Conservation (phyloP, 2,888 invertebrate species). For the Listrodromus nycthemerus region DNA sequence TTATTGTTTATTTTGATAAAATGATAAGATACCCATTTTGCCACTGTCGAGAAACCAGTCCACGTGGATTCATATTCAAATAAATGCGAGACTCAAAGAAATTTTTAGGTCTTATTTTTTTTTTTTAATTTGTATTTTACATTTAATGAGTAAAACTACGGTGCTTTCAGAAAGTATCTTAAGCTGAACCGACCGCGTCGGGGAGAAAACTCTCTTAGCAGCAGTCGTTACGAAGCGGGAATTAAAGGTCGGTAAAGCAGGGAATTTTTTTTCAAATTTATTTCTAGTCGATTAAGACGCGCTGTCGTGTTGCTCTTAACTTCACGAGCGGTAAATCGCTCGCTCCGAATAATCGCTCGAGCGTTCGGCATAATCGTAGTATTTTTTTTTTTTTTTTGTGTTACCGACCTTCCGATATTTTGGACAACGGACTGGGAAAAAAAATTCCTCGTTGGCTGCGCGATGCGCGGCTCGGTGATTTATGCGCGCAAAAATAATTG, state of each 20-base stretch:
- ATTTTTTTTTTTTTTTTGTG: neutral
- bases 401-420: neutral
- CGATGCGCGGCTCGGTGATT: neutral
- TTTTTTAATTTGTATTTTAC: neutral
- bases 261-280: neutral
- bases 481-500: neutral
- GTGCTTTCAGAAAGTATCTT: neutral
- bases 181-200: neutral
- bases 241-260: constrained; percentile 37
- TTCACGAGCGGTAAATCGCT: neutral
- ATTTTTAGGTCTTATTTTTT: no score
- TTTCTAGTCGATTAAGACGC: neutral
- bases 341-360: constrained; percentile 1
- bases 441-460: neutral
- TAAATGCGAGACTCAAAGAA: neutral
- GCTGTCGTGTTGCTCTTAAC: no score
- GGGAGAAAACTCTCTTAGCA: constrained; percentile 11
- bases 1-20: no score
- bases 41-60: neutral
- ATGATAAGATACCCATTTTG: neutral
- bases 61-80: neutral
- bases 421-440: neutral
- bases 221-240: constrained; percentile 15
- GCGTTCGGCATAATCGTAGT: neutral
- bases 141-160: neutral